These are phyloP conservation scores for Zosterops pallidus DNA, from an alignment of 2,113 vertebrate genomes.

Conservation along the genomic window DNA sequence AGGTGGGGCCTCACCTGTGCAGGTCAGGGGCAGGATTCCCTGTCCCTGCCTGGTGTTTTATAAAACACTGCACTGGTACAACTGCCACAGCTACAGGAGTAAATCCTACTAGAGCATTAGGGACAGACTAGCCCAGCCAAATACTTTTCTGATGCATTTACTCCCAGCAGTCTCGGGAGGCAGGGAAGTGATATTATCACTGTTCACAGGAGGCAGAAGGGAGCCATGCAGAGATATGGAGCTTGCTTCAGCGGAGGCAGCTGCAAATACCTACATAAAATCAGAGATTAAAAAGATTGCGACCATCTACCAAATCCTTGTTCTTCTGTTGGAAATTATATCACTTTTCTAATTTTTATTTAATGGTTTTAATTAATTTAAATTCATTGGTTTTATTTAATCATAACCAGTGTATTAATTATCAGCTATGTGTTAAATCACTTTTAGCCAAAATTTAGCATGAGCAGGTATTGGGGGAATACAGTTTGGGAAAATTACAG, in stretches of 20 bases:
- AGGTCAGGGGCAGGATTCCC: not conserved
- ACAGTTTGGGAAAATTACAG: not conserved
- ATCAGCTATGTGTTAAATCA: not conserved
- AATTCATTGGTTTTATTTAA: not conserved
- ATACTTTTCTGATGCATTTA: not conserved
- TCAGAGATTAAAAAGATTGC: not conserved
- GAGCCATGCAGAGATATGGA: rapidly evolving
- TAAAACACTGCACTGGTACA: not conserved
- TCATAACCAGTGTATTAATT: not conserved
- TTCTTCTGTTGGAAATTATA: not conserved
- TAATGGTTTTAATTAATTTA: not conserved
- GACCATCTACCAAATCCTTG: too few relatives aligned
- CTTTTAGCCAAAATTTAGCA: not conserved
- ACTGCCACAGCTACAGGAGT: not conserved
- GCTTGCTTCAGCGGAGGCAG: not conserved
- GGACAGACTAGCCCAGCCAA: not conserved
- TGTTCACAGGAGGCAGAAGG: not conserved
- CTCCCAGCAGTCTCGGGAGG: not conserved
- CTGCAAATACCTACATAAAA: not conserved
- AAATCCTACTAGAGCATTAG: not conserved
- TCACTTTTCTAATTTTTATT: not conserved
- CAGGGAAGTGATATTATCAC: not conserved
- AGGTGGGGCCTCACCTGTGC: not conserved
- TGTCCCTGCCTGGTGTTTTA: not conserved
- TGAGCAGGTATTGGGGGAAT: not conserved